Percentiles rank a stretch among this genome's conserved stretches.
phyloP scores from a whole-genome alignment of 2,888 invertebrate species.

The Syrista parreyssii region DNA sequence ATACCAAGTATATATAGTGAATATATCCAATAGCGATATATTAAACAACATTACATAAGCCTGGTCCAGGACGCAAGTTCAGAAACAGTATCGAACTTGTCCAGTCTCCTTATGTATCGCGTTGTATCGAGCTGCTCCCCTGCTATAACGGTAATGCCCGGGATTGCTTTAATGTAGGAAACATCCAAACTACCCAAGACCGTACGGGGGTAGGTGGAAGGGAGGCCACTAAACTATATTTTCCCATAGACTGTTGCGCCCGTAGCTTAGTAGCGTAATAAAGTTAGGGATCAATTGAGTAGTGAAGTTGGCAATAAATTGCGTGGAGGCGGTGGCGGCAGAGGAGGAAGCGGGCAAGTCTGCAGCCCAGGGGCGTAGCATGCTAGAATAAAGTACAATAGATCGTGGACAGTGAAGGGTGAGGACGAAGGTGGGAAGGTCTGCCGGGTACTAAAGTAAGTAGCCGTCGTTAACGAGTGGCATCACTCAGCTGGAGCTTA shows the following conservation, averaged over 20 bases:
- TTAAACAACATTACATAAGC: no score
- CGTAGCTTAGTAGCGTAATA: slow-evolving; percentile 27
- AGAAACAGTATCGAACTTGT: slow-evolving; percentile 1
- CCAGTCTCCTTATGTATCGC: neutral
- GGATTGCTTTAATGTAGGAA: slow-evolving; percentile 7
- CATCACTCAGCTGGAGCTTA: slow-evolving; percentile 55
- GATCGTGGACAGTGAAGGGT: slow-evolving; percentile 7
- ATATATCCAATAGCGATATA: no score
- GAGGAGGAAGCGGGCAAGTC: neutral
- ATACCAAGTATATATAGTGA: no score
- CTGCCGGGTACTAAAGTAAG: slow-evolving; percentile 26
- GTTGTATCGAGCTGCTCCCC: no score
- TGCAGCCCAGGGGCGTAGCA: no score
- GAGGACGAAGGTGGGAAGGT: slow-evolving; percentile 11
- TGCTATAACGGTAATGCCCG: neutral
- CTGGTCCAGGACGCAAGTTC: no score
- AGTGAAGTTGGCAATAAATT: slow-evolving; percentile 27
- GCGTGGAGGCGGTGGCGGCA: neutral
- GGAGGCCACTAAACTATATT: neutral
- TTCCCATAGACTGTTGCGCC: slow-evolving; percentile 1
- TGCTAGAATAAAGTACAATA: slow-evolving; percentile 1
- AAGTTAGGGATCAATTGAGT: slow-evolving; percentile 29
- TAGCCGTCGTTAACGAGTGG: slow-evolving; percentile 52
- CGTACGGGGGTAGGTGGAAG: neutral
- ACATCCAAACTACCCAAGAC: slow-evolving; percentile 1